A percentile compares a stretch with the other conserved stretches of the same genome.
These are phyloP conservation scores for Axea sp. DNA, from an alignment of 2,888 invertebrate species.

Conservation along the genomic window DNA sequence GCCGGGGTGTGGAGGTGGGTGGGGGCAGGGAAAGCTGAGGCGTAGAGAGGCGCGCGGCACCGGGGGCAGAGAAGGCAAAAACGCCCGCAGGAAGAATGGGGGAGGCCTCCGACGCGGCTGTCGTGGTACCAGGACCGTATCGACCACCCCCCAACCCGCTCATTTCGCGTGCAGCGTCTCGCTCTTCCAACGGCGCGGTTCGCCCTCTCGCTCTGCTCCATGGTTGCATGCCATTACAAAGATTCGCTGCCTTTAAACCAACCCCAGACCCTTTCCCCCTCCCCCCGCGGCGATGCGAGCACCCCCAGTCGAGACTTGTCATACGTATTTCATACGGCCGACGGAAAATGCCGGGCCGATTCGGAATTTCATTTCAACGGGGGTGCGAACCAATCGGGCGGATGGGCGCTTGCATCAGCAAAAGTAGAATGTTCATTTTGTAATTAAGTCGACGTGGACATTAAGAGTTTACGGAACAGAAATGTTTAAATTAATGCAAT, in stretches of 20 bases:
- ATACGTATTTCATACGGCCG: conserved; percentile 46
- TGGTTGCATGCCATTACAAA: conserved; percentile 55
- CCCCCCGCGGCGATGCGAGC: too few relatives aligned
- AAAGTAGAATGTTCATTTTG: conserved; percentile 43
- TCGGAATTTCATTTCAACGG: conserved; percentile 4
- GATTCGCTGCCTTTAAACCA: conserved; percentile 51
- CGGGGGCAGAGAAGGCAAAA: conserved; percentile 71
- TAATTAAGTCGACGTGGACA: conserved; percentile 22
- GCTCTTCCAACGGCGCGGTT: conserved; percentile 38
- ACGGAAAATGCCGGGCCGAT: conserved; percentile 43
- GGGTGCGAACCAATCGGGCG: conserved; percentile 31
- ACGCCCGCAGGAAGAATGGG: conserved; percentile 76
- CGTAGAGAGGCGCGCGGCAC: conserved; percentile 54
- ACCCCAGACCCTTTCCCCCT: too few relatives aligned
- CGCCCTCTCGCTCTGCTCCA: conserved; percentile 34
- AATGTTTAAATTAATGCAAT: too few relatives aligned
- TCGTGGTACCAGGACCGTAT: conserved; percentile 76
- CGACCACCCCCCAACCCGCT: conserved; percentile 73
- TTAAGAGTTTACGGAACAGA: neutral
- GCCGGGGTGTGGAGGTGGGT: conserved; percentile 39
- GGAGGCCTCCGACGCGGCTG: conserved; percentile 74
- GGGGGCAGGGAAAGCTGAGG: conserved; percentile 43
- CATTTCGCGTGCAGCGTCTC: conserved; percentile 62
- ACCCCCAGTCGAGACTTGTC: conserved; percentile 31
- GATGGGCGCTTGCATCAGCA: conserved; percentile 3